Conservation (phyloP, 2,113 vertebrate genomes). For the Heptranchias perlo region DNA sequence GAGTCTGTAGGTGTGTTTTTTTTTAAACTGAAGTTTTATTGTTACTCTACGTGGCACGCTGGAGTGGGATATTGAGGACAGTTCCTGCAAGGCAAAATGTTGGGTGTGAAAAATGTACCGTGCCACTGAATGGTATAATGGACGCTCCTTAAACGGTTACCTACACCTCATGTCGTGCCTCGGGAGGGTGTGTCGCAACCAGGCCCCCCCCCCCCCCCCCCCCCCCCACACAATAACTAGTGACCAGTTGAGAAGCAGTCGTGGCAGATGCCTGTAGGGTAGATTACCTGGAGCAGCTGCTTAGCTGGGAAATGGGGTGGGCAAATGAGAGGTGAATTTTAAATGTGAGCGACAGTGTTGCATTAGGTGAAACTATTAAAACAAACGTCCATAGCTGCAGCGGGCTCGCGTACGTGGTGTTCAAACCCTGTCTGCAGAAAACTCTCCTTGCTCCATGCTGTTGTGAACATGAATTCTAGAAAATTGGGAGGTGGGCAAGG, state of each 20-base stretch:
- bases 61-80: neutral
- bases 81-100: neutral
- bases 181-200: neutral
- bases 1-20: neutral
- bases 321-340: neutral
- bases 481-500: too few species aligned
- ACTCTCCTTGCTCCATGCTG: neutral
- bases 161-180: neutral
- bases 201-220: too few species aligned
- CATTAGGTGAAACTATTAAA: too few species aligned
- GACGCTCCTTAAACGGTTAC: neutral
- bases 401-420: too few species aligned
- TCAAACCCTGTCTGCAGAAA: too few species aligned
- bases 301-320: neutral
- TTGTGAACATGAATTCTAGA: too few species aligned
- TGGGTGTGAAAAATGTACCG: neutral
- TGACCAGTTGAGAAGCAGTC: neutral
- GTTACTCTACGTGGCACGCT: neutral
- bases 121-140: neutral
- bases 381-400: too few species aligned
- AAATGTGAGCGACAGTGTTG: neutral
- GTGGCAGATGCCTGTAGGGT: neutral
- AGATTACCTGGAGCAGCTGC: neutral
- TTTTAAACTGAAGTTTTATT: neutral
- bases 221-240: neutral